Evolutionary conservation across 2,888 invertebrate species (phyloP), one percentile per base, ranked within the genome.

Genomic region (Homarus gammarus): DNA sequence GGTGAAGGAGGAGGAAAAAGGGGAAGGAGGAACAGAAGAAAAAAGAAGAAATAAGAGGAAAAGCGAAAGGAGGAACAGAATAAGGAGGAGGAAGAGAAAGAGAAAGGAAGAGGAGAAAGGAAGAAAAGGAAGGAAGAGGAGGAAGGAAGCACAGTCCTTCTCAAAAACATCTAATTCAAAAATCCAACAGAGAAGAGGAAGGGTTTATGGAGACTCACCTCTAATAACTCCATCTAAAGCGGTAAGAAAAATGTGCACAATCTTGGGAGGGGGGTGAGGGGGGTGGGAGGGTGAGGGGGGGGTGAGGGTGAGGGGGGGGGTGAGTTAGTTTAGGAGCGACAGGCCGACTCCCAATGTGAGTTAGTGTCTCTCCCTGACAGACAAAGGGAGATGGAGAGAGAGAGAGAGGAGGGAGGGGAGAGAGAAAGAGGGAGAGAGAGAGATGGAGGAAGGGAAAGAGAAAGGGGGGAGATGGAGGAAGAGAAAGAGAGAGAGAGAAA

Each of bases 401-500:
- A 75, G 10, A 75, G n/a, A 22, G n/a, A 44, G n/a, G 5, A 12
- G n/a, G 38, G 73, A 38, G n/a, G 75, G 15, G 36, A 36, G 36
- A 44, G 75, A n/a, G 44, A n/a, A 12, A 75, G 75, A 75, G 49
- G 1, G 51, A 31, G 15, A 31, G 18, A n/a, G 38, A 15, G 15
- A 51, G 2, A 12, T 8, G 31, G 1, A 27, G 38, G 33, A 78
- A 33, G 22, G 56, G 56, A 22, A 36, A 33, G 31, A 33, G 56
- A 33, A 78, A 27, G 51, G 33, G 15, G 40, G 31, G 38, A 73
- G 40, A 56, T 36, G 36, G 36, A 61, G 36, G n/a, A 12, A 73
- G 73, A 73, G 73, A 40, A 31, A 73, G 40, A n/a, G 40, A 40
- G n/a, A 73, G 73, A 73, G 40, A 73, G 40, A 72, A 33, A 72